These are phyloP conservation scores for Heliothis subflexa DNA, from an alignment of 1,140 invertebrate genomes.

Conservation along the genomic window DNA sequence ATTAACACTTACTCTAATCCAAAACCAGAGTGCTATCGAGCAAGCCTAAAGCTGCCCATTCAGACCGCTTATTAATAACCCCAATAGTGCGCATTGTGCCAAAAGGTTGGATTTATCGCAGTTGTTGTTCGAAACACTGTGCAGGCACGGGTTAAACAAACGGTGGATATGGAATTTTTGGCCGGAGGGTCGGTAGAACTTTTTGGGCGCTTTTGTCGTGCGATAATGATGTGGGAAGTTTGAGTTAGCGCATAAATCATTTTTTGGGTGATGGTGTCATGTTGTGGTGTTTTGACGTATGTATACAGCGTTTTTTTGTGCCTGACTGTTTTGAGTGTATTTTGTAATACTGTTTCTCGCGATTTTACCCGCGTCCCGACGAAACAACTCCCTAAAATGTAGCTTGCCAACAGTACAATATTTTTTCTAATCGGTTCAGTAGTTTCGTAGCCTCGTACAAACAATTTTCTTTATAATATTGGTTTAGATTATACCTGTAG, in stretches of 20 bases:
- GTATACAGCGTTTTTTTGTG: no score
- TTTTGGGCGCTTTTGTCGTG: slow-evolving; percentile 13
- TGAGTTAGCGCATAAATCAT: slow-evolving; percentile 26
- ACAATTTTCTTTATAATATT: no score
- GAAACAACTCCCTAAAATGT: no score
- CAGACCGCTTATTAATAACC: slow-evolving; percentile 46
- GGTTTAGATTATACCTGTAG: no score
- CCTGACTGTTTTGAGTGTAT: no score
- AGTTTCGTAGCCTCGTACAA: no score
- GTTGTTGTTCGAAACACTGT: slow-evolving; percentile 47
- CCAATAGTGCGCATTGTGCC: slow-evolving; percentile 36
- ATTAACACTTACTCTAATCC: slow-evolving; percentile 31
- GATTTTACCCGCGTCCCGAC: no score
- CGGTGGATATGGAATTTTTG: slow-evolving; percentile 27
- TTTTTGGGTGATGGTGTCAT: background rate
- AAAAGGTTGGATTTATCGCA: slow-evolving; percentile 49
- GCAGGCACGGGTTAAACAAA: slow-evolving; percentile 6
- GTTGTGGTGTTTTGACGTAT: no score
- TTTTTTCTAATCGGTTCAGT: no score
- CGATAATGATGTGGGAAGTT: slow-evolving; percentile 12
- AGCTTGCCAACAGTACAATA: no score
- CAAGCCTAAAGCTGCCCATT: slow-evolving; percentile 32
- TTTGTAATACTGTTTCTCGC: no score
- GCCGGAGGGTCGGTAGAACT: background rate
- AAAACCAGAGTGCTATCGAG: slow-evolving; percentile 26